Base-by-base conservation (phyloP, 2,888 invertebrate species). In the Agrochola lychnidis region DNA sequence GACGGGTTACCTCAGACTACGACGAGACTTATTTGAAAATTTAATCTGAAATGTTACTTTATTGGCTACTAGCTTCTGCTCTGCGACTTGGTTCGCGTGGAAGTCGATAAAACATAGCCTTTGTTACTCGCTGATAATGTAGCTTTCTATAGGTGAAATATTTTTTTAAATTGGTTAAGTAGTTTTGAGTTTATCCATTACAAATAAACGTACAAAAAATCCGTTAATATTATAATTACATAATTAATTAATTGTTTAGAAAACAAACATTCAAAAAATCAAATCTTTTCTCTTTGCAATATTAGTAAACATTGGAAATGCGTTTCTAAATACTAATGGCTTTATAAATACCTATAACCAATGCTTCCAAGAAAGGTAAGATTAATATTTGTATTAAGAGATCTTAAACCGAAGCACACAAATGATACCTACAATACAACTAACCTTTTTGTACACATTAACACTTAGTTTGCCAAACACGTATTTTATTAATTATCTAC, bases 401-500 rank as follows among this genome's bases (percentile, higher is more conserved):
- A 61, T 6, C 16, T 30, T 5, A 59, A 77, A 81, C n/a, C 62
- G 62, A 48, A n/a, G 6, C 53, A 51, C 61, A 70, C 63, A 83
- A 68, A 82, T 67, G 59, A 56, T 59, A 51, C 40, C 40, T n/a
- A 19, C 61, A 53, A 64, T 45, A 45, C 56, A 66, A 70, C 53
- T 30, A 61, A 57, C 61, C 51, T 70, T 73, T 79, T 79, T 83
- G 70, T 70, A 68, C 67, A 73, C 70, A 73, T 73, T 48, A 81
- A 59, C 73, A 79, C 84, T 81, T 78, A 62, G 79, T 53, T 70
- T 48, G 45, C 79, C 67, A 67, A 74, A 73, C 81, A 84, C 75
- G 84, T 84, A 84, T 70, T 80, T 71, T 80, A 84, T 84, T 82
- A 84, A 84, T 84, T 84, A 84, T 67, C 79, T 75, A 69, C 66